Conservation (phyloP, 2,113 vertebrate genomes). For the Phalacrocorax pelagicus region DNA sequence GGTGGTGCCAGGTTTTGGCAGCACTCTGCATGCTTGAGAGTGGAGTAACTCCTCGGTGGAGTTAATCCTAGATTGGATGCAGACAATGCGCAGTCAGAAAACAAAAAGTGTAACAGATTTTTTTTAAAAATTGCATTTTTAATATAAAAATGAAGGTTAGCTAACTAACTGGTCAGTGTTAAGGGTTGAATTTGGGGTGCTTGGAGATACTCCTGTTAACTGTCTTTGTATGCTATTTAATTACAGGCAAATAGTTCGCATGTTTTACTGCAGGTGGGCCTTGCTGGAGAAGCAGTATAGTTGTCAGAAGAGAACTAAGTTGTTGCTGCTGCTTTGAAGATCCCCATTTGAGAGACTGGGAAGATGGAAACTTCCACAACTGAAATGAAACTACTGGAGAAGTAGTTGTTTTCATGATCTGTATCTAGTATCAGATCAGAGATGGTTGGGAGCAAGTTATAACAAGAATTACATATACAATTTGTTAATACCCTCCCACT, state of each 20-base stretch:
- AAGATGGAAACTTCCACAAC: not conserved
- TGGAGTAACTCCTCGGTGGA: conserved; percentile 69
- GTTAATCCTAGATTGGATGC: conserved; percentile 73
- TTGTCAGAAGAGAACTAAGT: not conserved
- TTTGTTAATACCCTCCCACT: not conserved
- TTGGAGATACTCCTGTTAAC: not conserved
- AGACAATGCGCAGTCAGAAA: not conserved
- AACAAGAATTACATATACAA: accelerated
- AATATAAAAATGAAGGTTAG: not conserved
- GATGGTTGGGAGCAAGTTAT: not conserved
- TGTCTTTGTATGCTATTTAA: not conserved
- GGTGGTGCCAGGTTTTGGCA: conserved; percentile 7
- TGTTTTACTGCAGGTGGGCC: not conserved
- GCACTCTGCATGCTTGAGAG: conserved; percentile 71
- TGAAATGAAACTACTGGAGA: not conserved
- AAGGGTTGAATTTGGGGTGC: not conserved
- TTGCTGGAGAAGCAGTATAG: not conserved
- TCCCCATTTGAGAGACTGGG: not conserved
- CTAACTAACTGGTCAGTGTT: not conserved
- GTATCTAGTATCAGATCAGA: not conserved
- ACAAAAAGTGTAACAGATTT: not conserved
- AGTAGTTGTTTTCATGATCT: not conserved
- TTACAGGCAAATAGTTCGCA: not conserved
- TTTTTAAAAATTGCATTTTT: not conserved
- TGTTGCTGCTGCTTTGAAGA: not conserved